Evolutionary conservation across 2,113 vertebrate genomes (phyloP), one percentile per base, ranked within the genome.

Genomic region (zebrafish (Danio rerio)): DNA sequence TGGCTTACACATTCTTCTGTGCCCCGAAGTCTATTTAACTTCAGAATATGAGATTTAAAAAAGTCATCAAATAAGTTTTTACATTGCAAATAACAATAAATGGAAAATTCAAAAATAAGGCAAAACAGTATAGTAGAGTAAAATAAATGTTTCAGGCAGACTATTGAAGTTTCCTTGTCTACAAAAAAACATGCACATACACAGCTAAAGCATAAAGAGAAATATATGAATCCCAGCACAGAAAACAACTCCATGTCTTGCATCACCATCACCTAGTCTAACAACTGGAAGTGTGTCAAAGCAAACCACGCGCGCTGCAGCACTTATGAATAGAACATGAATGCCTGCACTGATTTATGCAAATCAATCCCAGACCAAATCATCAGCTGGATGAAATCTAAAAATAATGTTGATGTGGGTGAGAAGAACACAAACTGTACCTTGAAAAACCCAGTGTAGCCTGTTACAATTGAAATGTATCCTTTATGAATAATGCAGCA

Each of bases 351-450:
- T 59, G 55, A 56, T 59, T 75, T 20, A n/a, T 76, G 73, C 55
- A 58, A 76, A 59, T 59, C 11, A 47, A 31, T 71, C 47, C 20
- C 20, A 76, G 73, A 76, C 55, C 73, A 76, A 61, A 76, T 59
- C 55, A 59, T 76, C 42, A 47, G 49, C 49, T 71, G 18, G 31
- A 61, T 9, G 6, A 59, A 76, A 20, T 53, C 73, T 61, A 61
- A 61, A 75, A 61, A 15, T 71, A 52, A 52, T 31, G 18, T 50
- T 49, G 47, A 71, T 20, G 47, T 52, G 68, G 68, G 47, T 50
- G 68, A 52, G 7, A 70, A 31, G 18, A 70, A 52, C 10, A 71
- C 47, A 71, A 20, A 52, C 18, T 71, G 11, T 52, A 71, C 18
- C 68, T 71, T 71, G 42, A 71, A 52, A 15, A 71, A 52, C 47